Base-by-base conservation (phyloP, 2,888 invertebrate genomes). In the Elegia similella region DNA sequence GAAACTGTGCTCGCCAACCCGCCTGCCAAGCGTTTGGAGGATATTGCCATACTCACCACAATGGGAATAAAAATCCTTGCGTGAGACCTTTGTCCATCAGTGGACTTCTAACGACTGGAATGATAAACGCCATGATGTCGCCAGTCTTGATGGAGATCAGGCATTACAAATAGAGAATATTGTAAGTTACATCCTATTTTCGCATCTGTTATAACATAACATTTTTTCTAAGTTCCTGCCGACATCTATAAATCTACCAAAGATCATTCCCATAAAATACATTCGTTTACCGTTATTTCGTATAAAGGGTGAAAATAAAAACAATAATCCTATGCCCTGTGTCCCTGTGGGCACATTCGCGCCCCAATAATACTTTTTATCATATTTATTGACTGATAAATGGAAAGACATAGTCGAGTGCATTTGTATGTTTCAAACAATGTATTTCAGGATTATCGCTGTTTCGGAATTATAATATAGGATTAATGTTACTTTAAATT, bases 331-430 rank as follows among this genome's bases (percentile, higher is more conserved):
- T 60, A 61, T 68, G 65, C 64, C 67, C 63, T 59, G 56, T 65
- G 67, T 86, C 90, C 88, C 89, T 59, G 59, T 69, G 86, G 90
- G 69, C 80, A 73, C 88, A 84, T 90, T 87, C 75, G 74, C 82
- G 74, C 87, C 84, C 87, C 87, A 82, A 88, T 89, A 88, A 88
- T 80, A 88, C 88, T 84, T 90, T 89, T 87, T 90, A 90, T 90
- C 90, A 90, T 89, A 90, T 91, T 90, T 91, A 91, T 91, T 85
- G 86, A 86, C 88, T 89, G 88, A 83, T 85, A 87, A 88, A 90
- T 89, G 86, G 83, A 72, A 77, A 78, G 73, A 74, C 68, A 75
- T 64, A 66, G 66, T 63, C 80, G 81, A 89, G 88, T 87, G 88
- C 88, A 80, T 88, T 89, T 86, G 75, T 87, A 70, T 88, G 89